A percentile compares a stretch with the other conserved stretches of the same genome.
Evolutionary conservation across 2,797 vertebrate species (phyloP).

Genomic region (Corythornis leucogaster): DNA sequence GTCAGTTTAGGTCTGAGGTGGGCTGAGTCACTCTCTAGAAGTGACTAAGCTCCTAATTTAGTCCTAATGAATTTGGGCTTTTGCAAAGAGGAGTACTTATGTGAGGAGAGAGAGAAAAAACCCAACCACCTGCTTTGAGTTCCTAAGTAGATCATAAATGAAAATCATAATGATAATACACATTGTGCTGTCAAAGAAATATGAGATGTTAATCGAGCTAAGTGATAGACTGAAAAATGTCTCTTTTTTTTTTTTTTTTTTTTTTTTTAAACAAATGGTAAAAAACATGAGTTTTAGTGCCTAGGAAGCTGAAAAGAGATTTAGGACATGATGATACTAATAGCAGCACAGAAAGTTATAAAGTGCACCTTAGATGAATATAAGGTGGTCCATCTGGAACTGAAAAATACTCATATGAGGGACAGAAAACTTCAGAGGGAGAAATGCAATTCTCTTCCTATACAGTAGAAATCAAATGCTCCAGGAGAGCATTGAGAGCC

Average conservation of each 20-base stretch:
- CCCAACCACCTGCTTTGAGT: neutral
- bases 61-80: neutral
- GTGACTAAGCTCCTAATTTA: neutral
- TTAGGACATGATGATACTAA: neutral
- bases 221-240: conserved; percentile 27
- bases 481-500: neutral
- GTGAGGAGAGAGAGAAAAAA: neutral
- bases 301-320: neutral
- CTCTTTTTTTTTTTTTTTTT: neutral
- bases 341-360: neutral
- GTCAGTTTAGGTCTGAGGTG: conserved; percentile 12
- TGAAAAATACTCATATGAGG: neutral
- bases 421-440: neutral
- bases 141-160: conserved; percentile 3
- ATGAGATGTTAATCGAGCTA: conserved; percentile 27
- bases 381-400: neutral
- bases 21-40: neutral
- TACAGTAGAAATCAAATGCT: neutral
- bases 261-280: neutral
- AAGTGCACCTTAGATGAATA: neutral
- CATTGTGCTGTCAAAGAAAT: conserved; percentile 50
- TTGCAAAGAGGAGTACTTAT: neutral
- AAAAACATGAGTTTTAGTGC: neutral
- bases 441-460: neutral
- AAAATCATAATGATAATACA: conserved; percentile 37